phyloP scores from a whole-genome alignment of 2,797 vertebrate species.

The Hippocampus kuda region DNA sequence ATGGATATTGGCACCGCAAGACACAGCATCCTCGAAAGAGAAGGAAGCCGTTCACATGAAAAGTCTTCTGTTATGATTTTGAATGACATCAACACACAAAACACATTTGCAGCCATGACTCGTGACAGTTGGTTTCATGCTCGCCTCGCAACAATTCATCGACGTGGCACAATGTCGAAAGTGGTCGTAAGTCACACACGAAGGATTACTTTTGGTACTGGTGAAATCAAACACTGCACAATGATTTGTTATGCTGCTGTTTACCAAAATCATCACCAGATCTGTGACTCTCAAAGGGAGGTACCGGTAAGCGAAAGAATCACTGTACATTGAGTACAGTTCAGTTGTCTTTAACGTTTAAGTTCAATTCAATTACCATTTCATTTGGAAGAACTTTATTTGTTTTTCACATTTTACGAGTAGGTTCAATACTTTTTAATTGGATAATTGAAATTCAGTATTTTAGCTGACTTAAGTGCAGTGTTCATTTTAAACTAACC shows the following conservation, averaged over 20 bases:
- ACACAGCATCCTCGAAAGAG: conserved; percentile 52
- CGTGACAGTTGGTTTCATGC: not conserved
- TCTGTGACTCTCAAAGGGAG: too few relatives aligned
- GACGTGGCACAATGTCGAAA: not conserved
- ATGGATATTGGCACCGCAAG: not conserved
- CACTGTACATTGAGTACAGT: not conserved
- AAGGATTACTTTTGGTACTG: too few relatives aligned
- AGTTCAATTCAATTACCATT: not conserved
- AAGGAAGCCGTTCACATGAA: conserved; percentile 16
- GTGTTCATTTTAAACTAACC: too few relatives aligned
- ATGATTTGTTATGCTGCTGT: too few relatives aligned
- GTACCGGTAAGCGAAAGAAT: too few relatives aligned
- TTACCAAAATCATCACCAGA: too few relatives aligned
- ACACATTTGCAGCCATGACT: conserved; percentile 6
- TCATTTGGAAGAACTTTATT: too few relatives aligned
- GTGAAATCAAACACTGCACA: too few relatives aligned
- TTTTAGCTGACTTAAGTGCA: not conserved
- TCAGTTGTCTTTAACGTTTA: not conserved
- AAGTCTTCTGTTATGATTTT: conserved; percentile 7
- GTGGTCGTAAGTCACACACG: too few relatives aligned
- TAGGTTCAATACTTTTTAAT: too few relatives aligned
- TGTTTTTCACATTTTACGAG: too few relatives aligned
- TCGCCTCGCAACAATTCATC: not conserved
- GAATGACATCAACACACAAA: conserved; percentile 26
- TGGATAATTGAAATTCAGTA: too few relatives aligned